These are phyloP conservation scores for Drepana arcuata DNA, from an alignment of 1,140 invertebrate species.

Conservation along the genomic window DNA sequence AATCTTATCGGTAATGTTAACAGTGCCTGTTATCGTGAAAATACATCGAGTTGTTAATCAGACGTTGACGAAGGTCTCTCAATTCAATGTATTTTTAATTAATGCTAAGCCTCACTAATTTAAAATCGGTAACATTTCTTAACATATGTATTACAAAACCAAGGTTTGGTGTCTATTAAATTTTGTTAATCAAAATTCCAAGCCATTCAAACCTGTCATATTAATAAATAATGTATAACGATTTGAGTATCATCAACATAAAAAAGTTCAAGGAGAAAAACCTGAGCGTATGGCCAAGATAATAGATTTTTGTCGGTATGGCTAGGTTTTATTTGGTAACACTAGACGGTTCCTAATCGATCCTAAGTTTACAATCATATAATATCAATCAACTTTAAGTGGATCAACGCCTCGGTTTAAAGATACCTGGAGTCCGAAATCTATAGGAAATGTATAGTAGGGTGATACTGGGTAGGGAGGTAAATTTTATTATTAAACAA, in stretches of 20 bases:
- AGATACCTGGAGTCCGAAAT: too few species aligned
- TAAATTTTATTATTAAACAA: too few species aligned
- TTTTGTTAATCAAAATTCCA: slow-evolving; percentile 6
- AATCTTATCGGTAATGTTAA: slow-evolving; percentile 19
- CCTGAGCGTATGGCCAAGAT: too few species aligned
- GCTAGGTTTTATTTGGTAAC: too few species aligned
- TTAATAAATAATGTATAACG: slow-evolving; percentile 8
- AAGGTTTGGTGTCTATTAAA: slow-evolving; percentile 16
- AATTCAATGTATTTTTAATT: not conserved
- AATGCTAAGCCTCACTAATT: not conserved
- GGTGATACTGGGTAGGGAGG: too few species aligned
- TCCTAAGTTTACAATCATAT: too few species aligned
- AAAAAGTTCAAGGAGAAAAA: slow-evolving; percentile 19
- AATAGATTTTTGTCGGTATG: too few species aligned
- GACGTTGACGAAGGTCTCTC: slow-evolving; percentile 12
- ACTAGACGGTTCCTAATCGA: too few species aligned
- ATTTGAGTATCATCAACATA: slow-evolving; percentile 7
- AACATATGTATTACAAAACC: slow-evolving; percentile 10
- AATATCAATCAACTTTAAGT: too few species aligned
- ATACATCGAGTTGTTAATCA: slow-evolving; percentile 17
- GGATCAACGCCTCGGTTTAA: too few species aligned
- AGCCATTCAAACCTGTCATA: slow-evolving; percentile 4
- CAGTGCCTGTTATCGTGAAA: slow-evolving; percentile 11
- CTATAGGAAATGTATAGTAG: too few species aligned
- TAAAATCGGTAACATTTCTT: not conserved